Percentiles rank a stretch among this genome's conserved stretches.
Conservation (phyloP, 2,888 invertebrate genomes). For the Metellina segmentata region DNA sequence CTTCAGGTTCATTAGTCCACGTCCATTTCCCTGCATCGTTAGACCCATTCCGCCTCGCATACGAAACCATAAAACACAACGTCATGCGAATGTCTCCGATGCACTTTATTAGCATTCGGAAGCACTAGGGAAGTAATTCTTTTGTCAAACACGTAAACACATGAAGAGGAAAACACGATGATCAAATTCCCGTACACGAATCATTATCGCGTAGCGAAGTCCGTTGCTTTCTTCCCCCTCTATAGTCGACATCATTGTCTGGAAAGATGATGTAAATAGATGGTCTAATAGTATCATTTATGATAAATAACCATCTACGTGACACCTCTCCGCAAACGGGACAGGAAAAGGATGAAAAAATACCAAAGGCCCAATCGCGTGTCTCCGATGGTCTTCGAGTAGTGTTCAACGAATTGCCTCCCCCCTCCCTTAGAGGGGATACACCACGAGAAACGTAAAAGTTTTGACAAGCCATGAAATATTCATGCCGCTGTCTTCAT, state of each 20-base stretch:
- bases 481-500: slow-evolving; percentile 62
- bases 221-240: too few relatives aligned
- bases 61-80: too few relatives aligned
- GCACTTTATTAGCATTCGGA: too few relatives aligned
- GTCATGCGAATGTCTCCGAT: too few relatives aligned
- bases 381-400: slow-evolving; percentile 39
- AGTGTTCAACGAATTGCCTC: slow-evolving; percentile 43
- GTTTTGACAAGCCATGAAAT: slow-evolving; percentile 66
- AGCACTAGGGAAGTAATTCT: too few relatives aligned
- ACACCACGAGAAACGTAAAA: slow-evolving; percentile 6
- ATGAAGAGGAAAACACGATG: not conserved
- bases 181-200: not conserved
- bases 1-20: too few relatives aligned
- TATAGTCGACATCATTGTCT: not conserved
- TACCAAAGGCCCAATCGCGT: slow-evolving; percentile 22
- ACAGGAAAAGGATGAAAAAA: not conserved
- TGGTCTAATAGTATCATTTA: slow-evolving; percentile 16
- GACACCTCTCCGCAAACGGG: not conserved
- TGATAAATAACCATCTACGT: slow-evolving; percentile 22
- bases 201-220: too few relatives aligned
- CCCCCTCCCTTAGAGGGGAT: slow-evolving; percentile 25
- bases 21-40: too few relatives aligned
- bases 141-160: too few relatives aligned
- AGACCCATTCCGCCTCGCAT: too few relatives aligned
- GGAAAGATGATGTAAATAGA: not conserved